These are phyloP conservation scores for Alethe diademata DNA, from an alignment of 2,113 vertebrate species.

Conservation along the genomic window DNA sequence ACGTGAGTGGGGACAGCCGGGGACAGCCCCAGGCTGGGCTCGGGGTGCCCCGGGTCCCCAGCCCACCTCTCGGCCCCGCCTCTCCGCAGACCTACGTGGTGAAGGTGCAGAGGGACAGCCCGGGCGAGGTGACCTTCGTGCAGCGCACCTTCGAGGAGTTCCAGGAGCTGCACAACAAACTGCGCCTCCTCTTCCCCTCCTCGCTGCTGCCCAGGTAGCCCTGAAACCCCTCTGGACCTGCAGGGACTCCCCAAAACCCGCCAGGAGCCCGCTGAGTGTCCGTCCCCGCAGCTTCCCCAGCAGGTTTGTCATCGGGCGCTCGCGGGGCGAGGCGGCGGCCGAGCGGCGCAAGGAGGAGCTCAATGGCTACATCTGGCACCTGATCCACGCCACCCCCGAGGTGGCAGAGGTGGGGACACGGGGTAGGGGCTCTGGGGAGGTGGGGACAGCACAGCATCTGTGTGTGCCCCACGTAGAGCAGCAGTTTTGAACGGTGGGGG, in stretches of 20 bases:
- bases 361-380: conserved; percentile 92
- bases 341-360: conserved; percentile 90
- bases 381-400: conserved; percentile 82
- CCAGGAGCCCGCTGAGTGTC: neutral
- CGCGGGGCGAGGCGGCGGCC: conserved; percentile 86
- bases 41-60: rapidly evolving
- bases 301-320: conserved; percentile 91
- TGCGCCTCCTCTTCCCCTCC: conserved; percentile 91
- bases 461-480: rapidly evolving
- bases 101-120: conserved; percentile 87
- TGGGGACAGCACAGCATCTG: neutral
- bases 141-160: conserved; percentile 96
- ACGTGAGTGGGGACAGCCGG: conserved; percentile 76
- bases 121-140: conserved; percentile 78
- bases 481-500: rapidly evolving
- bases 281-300: conserved; percentile 83
- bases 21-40: neutral
- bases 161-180: conserved; percentile 92
- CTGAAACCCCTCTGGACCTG: neutral
- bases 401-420: conserved; percentile 84
- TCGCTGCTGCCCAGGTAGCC: conserved; percentile 90
- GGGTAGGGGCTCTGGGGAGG: rapidly evolving
- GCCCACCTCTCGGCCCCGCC: rapidly evolving
- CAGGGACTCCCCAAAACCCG: rapidly evolving
- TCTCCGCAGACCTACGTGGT: conserved; percentile 84